Conservation (phyloP, 2,113 vertebrate species). For the Ictalurus punctatus region DNA sequence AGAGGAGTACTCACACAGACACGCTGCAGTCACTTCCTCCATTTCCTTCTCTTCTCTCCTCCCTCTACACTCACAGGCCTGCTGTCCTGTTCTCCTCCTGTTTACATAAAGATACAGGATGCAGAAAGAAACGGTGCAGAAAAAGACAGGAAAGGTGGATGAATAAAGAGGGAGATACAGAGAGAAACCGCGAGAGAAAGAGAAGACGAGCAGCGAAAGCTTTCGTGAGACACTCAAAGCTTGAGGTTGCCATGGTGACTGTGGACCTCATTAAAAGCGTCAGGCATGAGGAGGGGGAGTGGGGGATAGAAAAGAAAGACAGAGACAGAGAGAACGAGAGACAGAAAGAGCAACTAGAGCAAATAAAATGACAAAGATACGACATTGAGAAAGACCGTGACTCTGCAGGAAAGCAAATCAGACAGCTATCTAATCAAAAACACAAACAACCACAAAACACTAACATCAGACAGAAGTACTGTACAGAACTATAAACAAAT, state of each 20-base stretch:
- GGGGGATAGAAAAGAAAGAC: not conserved
- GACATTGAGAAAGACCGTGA: not conserved
- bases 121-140: no score
- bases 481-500: not conserved
- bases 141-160: no score
- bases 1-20: slow-evolving; percentile 24
- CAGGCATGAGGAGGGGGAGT: not conserved
- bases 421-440: not conserved
- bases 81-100: not conserved
- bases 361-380: not conserved
- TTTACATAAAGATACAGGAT: not conserved
- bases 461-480: not conserved
- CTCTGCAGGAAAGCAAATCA: not conserved
- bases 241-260: slow-evolving; percentile 67
- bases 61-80: not conserved
- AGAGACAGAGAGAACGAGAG: not conserved
- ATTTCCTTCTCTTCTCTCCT: not conserved
- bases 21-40: not conserved
- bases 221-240: slow-evolving; percentile 60
- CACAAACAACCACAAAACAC: not conserved
- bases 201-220: slow-evolving; percentile 32
- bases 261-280: slow-evolving; percentile 36
- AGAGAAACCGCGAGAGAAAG: slow-evolving; percentile 1
- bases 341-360: not conserved
- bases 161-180: not conserved